phyloP scores from a whole-genome alignment of 2,113 vertebrate genomes.

The Forbesichthys agassizii region DNA sequence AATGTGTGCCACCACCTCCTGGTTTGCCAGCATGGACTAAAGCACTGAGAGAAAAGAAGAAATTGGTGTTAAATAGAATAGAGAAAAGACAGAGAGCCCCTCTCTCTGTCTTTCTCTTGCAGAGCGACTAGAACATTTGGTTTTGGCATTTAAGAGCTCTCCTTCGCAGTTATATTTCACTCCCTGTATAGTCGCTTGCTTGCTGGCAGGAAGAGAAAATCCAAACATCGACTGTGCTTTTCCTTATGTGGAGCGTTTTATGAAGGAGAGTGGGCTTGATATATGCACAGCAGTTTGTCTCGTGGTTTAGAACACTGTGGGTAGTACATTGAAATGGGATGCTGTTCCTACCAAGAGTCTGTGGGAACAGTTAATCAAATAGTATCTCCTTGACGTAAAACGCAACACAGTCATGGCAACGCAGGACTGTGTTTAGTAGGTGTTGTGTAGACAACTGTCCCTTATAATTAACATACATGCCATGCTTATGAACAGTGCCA shows the following conservation, averaged over 20 bases:
- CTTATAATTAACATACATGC: too few relatives aligned
- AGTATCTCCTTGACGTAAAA: not conserved
- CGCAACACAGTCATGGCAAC: too few relatives aligned
- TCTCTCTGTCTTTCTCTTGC: not conserved
- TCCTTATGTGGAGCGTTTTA: conserved; percentile 15
- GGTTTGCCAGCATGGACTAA: conserved; percentile 14
- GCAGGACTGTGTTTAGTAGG: too few relatives aligned
- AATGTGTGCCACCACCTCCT: conserved; percentile 31
- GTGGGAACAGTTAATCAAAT: conserved; percentile 8
- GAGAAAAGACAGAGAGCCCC: conserved; percentile 10
- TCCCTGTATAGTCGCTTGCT: conserved; percentile 1
- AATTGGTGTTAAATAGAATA: not conserved
- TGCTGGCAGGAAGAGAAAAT: not conserved
- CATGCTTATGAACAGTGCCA: too few relatives aligned
- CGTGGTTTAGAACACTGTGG: conserved; percentile 22
- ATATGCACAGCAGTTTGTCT: conserved; percentile 18
- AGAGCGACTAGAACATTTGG: not conserved
- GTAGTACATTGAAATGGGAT: conserved; percentile 30
- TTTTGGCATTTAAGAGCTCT: not conserved
- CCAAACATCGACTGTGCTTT: conserved; percentile 4
- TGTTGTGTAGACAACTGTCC: too few relatives aligned
- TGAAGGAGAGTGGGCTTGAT: conserved; percentile 13
- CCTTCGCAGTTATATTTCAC: not conserved
- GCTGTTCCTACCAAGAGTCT: conserved; percentile 36
- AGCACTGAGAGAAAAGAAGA: not conserved